Evolutionary conservation across 2,888 invertebrate species (phyloP).

Genomic region (Parapristionchus giblindavisi): DNA sequence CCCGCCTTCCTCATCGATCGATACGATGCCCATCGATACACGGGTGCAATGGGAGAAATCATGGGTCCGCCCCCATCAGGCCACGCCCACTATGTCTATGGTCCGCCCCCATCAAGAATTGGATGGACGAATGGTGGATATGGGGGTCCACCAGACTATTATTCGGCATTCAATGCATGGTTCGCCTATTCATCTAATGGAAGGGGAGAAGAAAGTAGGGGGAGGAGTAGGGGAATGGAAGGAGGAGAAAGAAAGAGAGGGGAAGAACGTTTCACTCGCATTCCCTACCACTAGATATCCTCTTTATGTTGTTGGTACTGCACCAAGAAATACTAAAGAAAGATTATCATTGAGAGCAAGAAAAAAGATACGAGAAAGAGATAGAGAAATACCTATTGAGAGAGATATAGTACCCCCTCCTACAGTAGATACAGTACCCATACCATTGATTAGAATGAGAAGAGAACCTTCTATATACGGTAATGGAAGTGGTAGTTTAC

Average conservation of each 20-base stretch:
- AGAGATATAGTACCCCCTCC: background rate
- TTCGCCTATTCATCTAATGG: constrained; percentile 59
- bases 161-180: constrained; percentile 64
- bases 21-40: constrained; percentile 54
- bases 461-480: constrained; percentile 24
- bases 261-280: constrained; percentile 35
- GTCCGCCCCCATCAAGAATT: constrained; percentile 37
- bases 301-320: constrained; percentile 7
- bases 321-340: constrained; percentile 25
- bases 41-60: no score
- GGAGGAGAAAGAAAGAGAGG: constrained; percentile 36
- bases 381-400: background rate
- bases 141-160: constrained; percentile 53
- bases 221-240: constrained; percentile 37
- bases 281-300: constrained; percentile 38
- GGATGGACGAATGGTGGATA: background rate
- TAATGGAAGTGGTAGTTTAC: constrained; percentile 31
- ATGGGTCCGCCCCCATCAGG: background rate
- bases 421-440: background rate
- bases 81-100: constrained; percentile 24
- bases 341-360: constrained; percentile 40
- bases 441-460: constrained; percentile 34
- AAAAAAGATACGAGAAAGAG: constrained; percentile 33
- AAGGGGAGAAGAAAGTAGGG: constrained; percentile 46
- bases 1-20: constrained; percentile 52